These are phyloP conservation scores for Chrysochloris asiatica DNA, from an alignment of 2,113 vertebrate genomes.

Conservation along the genomic window DNA sequence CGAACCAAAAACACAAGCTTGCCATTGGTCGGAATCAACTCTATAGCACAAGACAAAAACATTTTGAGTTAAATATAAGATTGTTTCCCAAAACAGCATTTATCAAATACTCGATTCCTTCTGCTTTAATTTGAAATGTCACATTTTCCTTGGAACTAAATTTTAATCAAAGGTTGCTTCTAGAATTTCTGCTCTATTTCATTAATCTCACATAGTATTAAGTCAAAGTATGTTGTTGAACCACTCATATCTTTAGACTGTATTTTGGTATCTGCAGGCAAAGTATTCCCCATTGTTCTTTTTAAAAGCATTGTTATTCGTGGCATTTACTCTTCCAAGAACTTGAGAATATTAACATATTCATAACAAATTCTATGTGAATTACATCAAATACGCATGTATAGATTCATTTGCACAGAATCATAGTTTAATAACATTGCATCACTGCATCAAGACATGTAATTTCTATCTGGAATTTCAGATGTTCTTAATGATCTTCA, in stretches of 20 bases:
- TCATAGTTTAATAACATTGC: background rate
- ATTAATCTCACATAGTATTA: background rate
- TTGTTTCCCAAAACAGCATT: conserved; percentile 43
- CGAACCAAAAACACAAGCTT: background rate
- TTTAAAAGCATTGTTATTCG: background rate
- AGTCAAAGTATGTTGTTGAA: conserved; percentile 40
- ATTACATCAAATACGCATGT: background rate
- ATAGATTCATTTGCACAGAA: conserved; percentile 37
- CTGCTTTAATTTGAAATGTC: conserved; percentile 49
- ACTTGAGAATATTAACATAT: conserved; percentile 54
- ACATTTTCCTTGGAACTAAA: conserved; percentile 22
- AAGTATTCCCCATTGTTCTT: conserved; percentile 43
- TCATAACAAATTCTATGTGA: conserved; percentile 33
- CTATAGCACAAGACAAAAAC: background rate
- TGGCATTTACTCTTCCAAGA: conserved; percentile 59
- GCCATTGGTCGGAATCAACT: background rate
- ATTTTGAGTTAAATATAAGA: conserved; percentile 36
- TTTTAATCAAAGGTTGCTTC: conserved; percentile 56
- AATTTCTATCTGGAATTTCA: conserved; percentile 16
- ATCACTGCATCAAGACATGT: background rate
- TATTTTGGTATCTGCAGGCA: conserved; percentile 47
- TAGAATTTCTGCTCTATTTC: conserved; percentile 45
- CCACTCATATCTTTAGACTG: conserved; percentile 46
- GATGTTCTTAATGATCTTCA: background rate
- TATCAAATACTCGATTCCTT: conserved; percentile 33